phyloP scores from a whole-genome alignment of 1,140 invertebrate genomes.

The Hycleus cichorii region DNA sequence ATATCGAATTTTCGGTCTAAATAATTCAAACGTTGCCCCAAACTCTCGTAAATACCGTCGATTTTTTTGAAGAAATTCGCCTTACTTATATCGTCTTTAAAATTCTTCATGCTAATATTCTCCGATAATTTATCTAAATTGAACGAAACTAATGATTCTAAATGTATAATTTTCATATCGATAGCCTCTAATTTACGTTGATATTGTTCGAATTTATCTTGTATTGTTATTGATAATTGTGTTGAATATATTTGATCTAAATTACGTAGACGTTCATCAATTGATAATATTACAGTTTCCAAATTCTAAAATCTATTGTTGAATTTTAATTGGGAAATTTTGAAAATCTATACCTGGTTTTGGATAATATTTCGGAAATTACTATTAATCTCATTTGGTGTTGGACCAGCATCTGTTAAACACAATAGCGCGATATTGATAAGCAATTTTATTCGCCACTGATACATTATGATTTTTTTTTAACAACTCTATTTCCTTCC shows the following conservation, averaged over 20 bases:
- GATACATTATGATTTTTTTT: too few species aligned
- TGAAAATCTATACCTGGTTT: too few species aligned
- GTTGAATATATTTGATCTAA: constrained; percentile 45
- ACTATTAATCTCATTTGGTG: too few species aligned
- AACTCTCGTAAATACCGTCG: constrained; percentile 40
- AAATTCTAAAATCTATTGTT: constrained; percentile 35
- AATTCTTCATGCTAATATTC: constrained; percentile 38
- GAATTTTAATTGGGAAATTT: too few species aligned
- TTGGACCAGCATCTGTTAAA: too few species aligned
- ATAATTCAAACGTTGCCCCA: constrained; percentile 38
- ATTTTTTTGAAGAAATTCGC: constrained; percentile 40
- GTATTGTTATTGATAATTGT: constrained; percentile 40
- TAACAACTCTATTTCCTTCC: too few species aligned
- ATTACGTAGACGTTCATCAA: constrained; percentile 49
- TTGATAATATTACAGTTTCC: constrained; percentile 42
- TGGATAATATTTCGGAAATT: too few species aligned
- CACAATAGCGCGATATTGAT: too few species aligned
- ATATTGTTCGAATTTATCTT: constrained; percentile 43
- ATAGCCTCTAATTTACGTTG: constrained; percentile 46
- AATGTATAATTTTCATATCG: constrained; percentile 46
- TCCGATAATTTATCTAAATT: constrained; percentile 41
- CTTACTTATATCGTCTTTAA: constrained; percentile 41
- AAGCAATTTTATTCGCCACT: too few species aligned
- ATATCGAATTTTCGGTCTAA: constrained; percentile 40
- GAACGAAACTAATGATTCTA: constrained; percentile 39